Conservation (phyloP, 2,113 vertebrate species). For the Aleadryas rufinucha region DNA sequence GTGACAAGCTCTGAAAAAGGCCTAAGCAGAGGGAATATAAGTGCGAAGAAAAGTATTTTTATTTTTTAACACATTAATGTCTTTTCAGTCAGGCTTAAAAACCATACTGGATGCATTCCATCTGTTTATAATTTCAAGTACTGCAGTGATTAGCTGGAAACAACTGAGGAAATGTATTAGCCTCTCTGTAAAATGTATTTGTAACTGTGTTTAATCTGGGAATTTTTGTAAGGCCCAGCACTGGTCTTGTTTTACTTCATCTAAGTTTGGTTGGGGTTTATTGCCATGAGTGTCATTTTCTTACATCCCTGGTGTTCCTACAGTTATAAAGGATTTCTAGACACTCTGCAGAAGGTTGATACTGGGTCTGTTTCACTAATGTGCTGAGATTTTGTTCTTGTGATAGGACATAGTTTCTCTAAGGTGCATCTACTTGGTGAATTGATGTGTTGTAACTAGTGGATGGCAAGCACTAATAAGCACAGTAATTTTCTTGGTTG, state of each 20-base stretch:
- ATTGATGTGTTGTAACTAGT: neutral
- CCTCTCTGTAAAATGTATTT: neutral
- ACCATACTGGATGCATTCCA: neutral
- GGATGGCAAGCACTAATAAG: conserved; percentile 14
- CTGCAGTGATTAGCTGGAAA: neutral
- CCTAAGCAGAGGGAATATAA: neutral
- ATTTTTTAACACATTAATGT: neutral
- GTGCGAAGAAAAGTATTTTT: neutral
- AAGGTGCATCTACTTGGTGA: neutral
- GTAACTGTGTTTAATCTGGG: neutral
- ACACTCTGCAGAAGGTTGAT: neutral
- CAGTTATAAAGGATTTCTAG: neutral
- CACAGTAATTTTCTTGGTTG: neutral
- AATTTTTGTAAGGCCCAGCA: neutral
- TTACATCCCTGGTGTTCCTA: neutral
- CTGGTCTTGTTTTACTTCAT: neutral
- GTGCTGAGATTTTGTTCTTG: neutral
- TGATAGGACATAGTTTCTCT: neutral
- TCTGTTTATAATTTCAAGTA: neutral
- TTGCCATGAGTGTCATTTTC: neutral
- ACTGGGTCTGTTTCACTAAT: neutral
- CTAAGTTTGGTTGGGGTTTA: neutral
- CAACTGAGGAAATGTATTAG: neutral
- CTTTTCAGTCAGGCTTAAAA: neutral
- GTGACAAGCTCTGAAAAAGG: neutral